Percentiles rank a stretch among this genome's conserved stretches.
Conservation (phyloP, 2,888 invertebrate genomes). For the Carabus problematicus region DNA sequence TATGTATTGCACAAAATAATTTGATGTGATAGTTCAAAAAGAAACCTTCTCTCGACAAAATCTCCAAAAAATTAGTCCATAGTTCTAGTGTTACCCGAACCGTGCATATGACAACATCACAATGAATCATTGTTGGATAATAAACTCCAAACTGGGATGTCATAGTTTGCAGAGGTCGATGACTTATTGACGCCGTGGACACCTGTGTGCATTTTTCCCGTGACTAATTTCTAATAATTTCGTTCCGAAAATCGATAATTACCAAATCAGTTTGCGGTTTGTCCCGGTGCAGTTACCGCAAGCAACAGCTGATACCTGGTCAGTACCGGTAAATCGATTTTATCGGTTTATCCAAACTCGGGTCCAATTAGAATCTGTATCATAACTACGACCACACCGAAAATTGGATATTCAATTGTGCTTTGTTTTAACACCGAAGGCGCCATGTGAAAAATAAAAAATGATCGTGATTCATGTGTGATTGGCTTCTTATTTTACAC, state of each 20-base stretch:
- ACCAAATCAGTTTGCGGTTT: slow-evolving; percentile 23
- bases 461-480: background rate
- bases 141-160: slow-evolving; percentile 14
- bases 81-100: background rate
- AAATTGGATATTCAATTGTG: no score
- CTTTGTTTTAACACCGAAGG: no score
- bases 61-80: no score
- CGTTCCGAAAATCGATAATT: slow-evolving; percentile 34
- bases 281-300: slow-evolving; percentile 6
- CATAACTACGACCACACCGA: no score
- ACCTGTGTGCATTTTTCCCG: slow-evolving; percentile 18
- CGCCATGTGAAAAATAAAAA: no score
- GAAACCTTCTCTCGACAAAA: no score
- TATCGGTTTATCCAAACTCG: slow-evolving; percentile 28
- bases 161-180: slow-evolving; percentile 22
- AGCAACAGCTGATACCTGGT: slow-evolving; percentile 14
- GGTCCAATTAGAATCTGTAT: slow-evolving; percentile 14
- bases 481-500: background rate
- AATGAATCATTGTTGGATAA: slow-evolving; percentile 5
- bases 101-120: slow-evolving; percentile 1
- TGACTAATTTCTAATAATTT: slow-evolving; percentile 28
- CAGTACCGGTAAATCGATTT: slow-evolving; percentile 31
- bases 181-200: slow-evolving; percentile 13
- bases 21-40: no score
- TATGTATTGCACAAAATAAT: no score